Conservation (phyloP, 2,888 invertebrate species). For the Pogonocherus hispidulus region DNA sequence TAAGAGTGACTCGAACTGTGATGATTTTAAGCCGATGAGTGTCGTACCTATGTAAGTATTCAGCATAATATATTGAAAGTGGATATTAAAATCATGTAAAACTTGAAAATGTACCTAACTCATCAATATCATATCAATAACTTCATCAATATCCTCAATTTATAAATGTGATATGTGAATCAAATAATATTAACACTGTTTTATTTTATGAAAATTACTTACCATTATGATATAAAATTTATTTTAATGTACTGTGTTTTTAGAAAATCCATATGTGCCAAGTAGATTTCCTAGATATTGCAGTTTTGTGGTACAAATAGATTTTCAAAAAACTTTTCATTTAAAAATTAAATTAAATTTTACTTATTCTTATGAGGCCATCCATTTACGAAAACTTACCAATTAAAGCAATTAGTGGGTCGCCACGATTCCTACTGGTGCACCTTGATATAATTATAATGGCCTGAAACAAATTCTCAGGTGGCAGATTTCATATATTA, state of each 20-base stretch:
- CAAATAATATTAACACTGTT: no score
- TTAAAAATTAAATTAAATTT: conserved; percentile 9
- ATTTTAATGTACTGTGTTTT: background rate
- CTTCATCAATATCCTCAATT: no score
- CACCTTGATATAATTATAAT: conserved; percentile 65
- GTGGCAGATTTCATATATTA: conserved; percentile 65
- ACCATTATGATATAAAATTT: conserved; percentile 22
- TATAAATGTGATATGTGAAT: no score
- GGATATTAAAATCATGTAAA: no score
- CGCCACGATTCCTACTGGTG: conserved; percentile 55
- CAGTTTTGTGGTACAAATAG: background rate
- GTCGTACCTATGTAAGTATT: no score
- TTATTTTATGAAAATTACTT: conserved; percentile 1
- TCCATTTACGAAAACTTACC: conserved; percentile 49
- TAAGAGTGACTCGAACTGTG: no score
- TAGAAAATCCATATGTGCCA: conserved; percentile 4
- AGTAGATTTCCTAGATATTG: background rate
- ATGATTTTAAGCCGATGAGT: no score
- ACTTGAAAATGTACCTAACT: no score
- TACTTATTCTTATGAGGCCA: background rate
- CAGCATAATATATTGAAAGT: no score
- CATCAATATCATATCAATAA: no score
- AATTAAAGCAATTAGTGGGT: conserved; percentile 42
- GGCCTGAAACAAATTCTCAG: conserved; percentile 78
- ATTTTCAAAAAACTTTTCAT: conserved; percentile 8